Conservation (phyloP, 2,888 invertebrate genomes). For the Amphiduros pacificus region DNA sequence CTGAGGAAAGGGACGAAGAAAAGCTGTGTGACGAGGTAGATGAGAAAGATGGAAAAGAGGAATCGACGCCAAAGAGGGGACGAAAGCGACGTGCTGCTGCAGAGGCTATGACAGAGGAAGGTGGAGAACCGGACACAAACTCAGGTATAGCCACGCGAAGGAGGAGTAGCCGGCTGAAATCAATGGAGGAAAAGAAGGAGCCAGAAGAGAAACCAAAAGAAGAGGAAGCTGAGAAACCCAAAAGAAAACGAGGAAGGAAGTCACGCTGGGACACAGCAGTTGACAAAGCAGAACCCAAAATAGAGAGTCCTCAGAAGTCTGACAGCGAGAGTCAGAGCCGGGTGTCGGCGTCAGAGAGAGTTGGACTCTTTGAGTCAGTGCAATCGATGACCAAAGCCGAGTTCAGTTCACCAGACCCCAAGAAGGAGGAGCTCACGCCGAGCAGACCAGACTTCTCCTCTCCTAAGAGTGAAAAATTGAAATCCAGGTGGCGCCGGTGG, state of each 20-base stretch:
- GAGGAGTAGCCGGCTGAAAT: not conserved
- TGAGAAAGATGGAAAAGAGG: not conserved
- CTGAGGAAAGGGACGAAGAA: too few relatives aligned
- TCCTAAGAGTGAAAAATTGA: constrained; percentile 33
- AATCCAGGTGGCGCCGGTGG: constrained; percentile 34
- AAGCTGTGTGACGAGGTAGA: too few relatives aligned
- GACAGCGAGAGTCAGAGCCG: constrained; percentile 7
- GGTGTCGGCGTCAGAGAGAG: too few relatives aligned
- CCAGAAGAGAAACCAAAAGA: not conserved
- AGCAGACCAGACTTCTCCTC: too few relatives aligned
- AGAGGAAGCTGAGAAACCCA: not conserved
- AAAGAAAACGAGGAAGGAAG: not conserved
- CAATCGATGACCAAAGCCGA: not conserved
- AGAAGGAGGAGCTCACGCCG: not conserved
- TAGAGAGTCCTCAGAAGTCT: too few relatives aligned
- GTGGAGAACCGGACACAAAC: not conserved
- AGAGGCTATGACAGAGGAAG: not conserved
- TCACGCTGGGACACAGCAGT: not conserved
- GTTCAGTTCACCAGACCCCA: not conserved
- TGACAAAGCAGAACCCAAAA: too few relatives aligned
- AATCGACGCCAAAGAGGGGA: not conserved
- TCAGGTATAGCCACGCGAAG: not conserved
- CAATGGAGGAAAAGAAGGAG: not conserved
- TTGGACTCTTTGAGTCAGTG: too few relatives aligned
- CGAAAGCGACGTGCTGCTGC: not conserved